Conservation (phyloP, 2,797 vertebrate species). For the Coracias cyanogaster region DNA sequence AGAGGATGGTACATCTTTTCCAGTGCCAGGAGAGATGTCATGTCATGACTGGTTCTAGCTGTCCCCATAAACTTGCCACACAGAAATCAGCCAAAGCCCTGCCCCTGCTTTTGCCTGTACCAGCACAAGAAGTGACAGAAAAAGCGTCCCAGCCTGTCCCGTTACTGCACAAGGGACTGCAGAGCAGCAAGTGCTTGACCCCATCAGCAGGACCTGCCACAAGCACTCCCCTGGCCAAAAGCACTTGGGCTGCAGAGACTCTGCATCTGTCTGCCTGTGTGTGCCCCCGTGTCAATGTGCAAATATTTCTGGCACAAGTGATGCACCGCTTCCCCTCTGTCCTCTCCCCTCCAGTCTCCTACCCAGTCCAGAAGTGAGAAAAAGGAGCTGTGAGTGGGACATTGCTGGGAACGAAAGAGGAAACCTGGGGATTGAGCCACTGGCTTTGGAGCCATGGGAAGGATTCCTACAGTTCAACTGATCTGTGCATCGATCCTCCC, state of each 20-base stretch:
- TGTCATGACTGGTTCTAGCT: background rate
- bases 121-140: background rate
- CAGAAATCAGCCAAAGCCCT: background rate
- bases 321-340: background rate
- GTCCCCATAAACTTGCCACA: background rate
- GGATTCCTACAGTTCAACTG: background rate
- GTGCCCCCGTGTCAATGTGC: rapidly evolving
- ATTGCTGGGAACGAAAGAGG: background rate
- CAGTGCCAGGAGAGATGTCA: background rate
- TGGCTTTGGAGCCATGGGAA: background rate
- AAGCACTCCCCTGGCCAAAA: background rate
- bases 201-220: background rate
- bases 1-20: background rate
- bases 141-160: background rate
- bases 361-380: background rate
- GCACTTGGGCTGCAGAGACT: background rate
- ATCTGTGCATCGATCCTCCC: background rate
- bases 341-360: background rate
- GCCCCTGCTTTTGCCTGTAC: background rate
- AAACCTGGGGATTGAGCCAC: background rate
- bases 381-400: background rate
- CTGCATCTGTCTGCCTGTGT: background rate
- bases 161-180: background rate
- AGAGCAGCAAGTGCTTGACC: background rate
- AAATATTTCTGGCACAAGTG: rapidly evolving